Evolutionary conservation across 2,888 invertebrate genomes (phyloP), one percentile per base, ranked within the genome.

Genomic region (Leptopilina myrica): DNA sequence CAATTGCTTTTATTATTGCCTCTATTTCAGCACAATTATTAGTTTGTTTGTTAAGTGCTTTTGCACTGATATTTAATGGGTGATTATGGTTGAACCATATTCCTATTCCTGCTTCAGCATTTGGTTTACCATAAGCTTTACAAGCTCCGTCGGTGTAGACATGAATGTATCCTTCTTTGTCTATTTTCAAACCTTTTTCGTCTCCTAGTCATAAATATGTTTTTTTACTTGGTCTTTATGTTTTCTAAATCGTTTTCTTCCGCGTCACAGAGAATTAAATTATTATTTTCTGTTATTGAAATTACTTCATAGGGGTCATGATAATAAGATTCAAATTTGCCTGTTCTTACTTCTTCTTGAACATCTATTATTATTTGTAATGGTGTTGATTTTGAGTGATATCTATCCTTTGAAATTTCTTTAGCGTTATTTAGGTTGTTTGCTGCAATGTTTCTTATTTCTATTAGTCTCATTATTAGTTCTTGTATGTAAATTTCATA

Each of bases 391-490:
- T 53, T 49, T 15, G n/a, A 7, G n/a, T 75, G 56, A 26, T 75
- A 75, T 1, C 5, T 9, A 1, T 26, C 12, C 7, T 56, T 75
- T 3, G 20, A 56, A 3, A 1, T n/a, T 9, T 15, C 0, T 26
- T 75, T 75, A 12, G 49, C 56, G 4, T 75, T 75, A 2, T 59
- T 59, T 6, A 59, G 2, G 14, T 76, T 76, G n/a, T 62, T 3
- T 0, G 33, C 76, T 4, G 59, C 62, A 14, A 76, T 33, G 14
- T 33, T 9, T 11, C 76, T 20, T 5, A 76, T 12, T 4, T 76
- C 76, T 5, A 56, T 59, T n/a, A 76, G 11, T n/a, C 43, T 11
- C 0, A 12, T 14, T 1, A 76, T n/a, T 0, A 64, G 62, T 64
- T 76, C 76, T 9, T 14, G 9, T 62, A 76, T 6, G 3, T 76